Evolutionary conservation across 2,888 invertebrate species (phyloP).

Genomic region (Nemapogon koenigi): DNA sequence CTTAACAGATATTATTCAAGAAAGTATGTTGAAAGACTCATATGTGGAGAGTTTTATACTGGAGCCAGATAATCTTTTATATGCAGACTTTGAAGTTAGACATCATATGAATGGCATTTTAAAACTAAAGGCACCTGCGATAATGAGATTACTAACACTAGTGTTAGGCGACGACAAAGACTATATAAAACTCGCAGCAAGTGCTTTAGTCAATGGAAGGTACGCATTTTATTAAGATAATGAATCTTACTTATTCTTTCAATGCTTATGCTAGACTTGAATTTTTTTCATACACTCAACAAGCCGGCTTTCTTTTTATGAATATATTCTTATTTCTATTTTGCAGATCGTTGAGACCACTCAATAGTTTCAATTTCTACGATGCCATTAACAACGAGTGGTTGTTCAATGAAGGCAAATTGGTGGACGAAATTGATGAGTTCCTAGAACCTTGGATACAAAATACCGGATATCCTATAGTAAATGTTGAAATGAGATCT

Average conservation of each 20-base stretch:
- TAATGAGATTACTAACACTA: conserved; percentile 35
- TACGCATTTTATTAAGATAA: conserved; percentile 20
- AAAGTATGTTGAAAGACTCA: conserved; percentile 35
- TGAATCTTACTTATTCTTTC: too few relatives aligned
- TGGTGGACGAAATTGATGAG: conserved; percentile 25
- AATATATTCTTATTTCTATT: too few relatives aligned
- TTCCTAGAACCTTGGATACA: conserved; percentile 33
- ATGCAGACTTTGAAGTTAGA: conserved; percentile 29
- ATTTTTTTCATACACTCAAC: too few relatives aligned
- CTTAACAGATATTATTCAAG: conserved; percentile 43
- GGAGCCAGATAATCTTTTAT: conserved; percentile 25
- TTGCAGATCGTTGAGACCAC: too few relatives aligned
- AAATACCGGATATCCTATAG: conserved; percentile 34
- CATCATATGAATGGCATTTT: conserved; percentile 28
- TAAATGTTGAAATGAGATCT: conserved; percentile 28
- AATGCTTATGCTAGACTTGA: too few relatives aligned
- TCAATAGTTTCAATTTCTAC: conserved; percentile 24
- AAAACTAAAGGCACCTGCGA: conserved; percentile 39
- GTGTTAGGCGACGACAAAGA: conserved; percentile 22
- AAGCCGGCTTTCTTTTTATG: too few relatives aligned
- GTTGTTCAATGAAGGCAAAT: conserved; percentile 6
- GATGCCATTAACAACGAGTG: conserved; percentile 33
- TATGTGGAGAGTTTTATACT: conserved; percentile 25
- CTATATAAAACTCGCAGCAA: conserved; percentile 29
- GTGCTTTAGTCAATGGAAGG: conserved; percentile 29